phyloP scores from a whole-genome alignment of 2,888 invertebrate genomes.

The Zygogramma bicolorata region DNA sequence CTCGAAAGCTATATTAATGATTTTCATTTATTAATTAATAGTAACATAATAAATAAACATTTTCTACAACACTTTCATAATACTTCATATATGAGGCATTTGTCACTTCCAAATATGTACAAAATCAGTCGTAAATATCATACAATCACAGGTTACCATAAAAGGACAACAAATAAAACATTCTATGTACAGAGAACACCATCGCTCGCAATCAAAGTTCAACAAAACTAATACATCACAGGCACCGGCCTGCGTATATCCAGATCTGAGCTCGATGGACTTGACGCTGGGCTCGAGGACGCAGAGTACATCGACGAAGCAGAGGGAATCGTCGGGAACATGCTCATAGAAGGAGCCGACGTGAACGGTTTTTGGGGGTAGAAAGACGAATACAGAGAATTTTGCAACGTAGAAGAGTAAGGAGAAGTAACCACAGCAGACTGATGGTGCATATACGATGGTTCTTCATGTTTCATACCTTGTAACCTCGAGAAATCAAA shows the following conservation, averaged over 20 bases:
- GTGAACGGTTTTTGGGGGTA: constrained; percentile 71
- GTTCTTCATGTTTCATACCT: constrained; percentile 61
- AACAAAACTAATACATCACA: constrained; percentile 73
- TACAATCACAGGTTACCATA: constrained; percentile 44
- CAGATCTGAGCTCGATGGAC: constrained; percentile 63
- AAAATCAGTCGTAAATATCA: constrained; percentile 51
- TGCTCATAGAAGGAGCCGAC: constrained; percentile 69
- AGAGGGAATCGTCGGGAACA: constrained; percentile 56
- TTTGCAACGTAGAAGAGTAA: constrained; percentile 72
- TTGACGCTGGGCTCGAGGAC: constrained; percentile 65
- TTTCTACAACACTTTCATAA: constrained; percentile 32
- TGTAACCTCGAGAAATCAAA: constrained; percentile 67
- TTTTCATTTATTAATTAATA: too few relatives aligned
- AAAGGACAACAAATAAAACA: constrained; percentile 23
- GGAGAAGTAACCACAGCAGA: constrained; percentile 63
- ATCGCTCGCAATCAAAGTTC: constrained; percentile 15
- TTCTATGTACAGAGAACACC: not conserved
- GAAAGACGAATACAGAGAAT: constrained; percentile 78
- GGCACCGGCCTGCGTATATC: constrained; percentile 78
- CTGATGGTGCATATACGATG: constrained; percentile 46
- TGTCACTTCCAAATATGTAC: constrained; percentile 37
- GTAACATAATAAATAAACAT: constrained; percentile 42
- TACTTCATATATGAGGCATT: constrained; percentile 21
- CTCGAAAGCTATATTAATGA: too few relatives aligned
- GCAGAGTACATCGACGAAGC: constrained; percentile 66